phyloP scores from a whole-genome alignment of 1,140 invertebrate species.

The Sarcophaga bullata region DNA sequence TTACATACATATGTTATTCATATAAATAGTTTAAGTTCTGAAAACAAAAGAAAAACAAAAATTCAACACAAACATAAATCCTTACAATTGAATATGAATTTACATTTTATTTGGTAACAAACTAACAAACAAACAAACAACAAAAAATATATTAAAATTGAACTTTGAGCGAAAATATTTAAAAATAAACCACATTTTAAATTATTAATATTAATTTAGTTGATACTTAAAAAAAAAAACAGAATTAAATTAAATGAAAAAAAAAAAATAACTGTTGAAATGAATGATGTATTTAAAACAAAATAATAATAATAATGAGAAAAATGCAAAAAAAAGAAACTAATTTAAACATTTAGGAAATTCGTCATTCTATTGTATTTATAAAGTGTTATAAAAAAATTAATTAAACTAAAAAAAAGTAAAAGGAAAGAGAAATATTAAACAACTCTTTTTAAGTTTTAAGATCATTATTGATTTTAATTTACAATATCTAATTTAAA shows the following conservation, averaged over 20 bases:
- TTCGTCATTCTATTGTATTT: conserved; percentile 34
- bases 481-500: neutral
- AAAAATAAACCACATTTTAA: neutral
- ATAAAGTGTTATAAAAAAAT: conserved; percentile 35
- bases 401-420: neutral
- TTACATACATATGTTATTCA: too few relatives aligned
- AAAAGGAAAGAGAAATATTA: neutral
- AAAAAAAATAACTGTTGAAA: conserved; percentile 24
- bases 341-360: conserved; percentile 26
- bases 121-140: neutral
- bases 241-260: conserved; percentile 15
- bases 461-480: neutral
- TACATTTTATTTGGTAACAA: neutral
- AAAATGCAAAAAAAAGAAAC: too few relatives aligned
- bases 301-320: too few relatives aligned
- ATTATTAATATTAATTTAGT: conserved; percentile 3
- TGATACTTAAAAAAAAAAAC: neutral
- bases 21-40: too few relatives aligned
- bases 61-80: neutral
- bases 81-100: neutral
- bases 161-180: too few relatives aligned
- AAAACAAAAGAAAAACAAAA: neutral
- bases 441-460: too few relatives aligned
- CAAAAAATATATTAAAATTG: neutral
- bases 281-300: neutral